A percentile compares a stretch with the other conserved stretches of the same genome.
phyloP scores from a whole-genome alignment of 2,888 invertebrate species.

The Pantelozetes paolii region DNA sequence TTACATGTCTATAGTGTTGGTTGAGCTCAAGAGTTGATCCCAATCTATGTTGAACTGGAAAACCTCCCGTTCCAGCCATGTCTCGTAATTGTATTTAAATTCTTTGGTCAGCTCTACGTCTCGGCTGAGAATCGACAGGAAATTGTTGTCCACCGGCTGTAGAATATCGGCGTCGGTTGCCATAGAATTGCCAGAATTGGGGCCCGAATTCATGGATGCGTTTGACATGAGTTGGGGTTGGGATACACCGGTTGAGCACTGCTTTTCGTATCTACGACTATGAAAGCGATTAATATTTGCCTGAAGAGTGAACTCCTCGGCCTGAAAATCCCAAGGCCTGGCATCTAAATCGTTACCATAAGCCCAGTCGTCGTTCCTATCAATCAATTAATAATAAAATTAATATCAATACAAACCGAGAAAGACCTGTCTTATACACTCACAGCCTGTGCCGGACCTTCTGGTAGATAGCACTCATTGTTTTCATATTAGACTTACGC shows the following conservation, averaged over 20 bases:
- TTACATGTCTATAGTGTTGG: conserved; percentile 13
- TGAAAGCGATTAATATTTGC: conserved; percentile 95
- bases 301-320: conserved; percentile 85
- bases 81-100: conserved; percentile 85
- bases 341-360: conserved; percentile 95
- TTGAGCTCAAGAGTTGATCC: conserved; percentile 55
- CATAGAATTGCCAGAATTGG: not conserved
- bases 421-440: not conserved
- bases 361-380: conserved; percentile 93
- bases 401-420: not conserved
- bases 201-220: conserved; percentile 2
- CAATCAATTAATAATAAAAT: not conserved
- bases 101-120: conserved; percentile 80
- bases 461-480: conserved; percentile 97
- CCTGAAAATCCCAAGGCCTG: conserved; percentile 88
- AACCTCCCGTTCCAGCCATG: conserved; percentile 95
- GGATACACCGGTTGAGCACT: not conserved
- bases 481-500: conserved; percentile 99
- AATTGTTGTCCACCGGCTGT: conserved; percentile 70
- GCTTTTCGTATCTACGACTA: conserved; percentile 73
- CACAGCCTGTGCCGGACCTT: conserved; percentile 62
- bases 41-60: conserved; percentile 68
- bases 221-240: conserved; percentile 13
- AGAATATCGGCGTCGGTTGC: conserved; percentile 12
- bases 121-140: conserved; percentile 72